phyloP scores from a whole-genome alignment of 2,113 vertebrate genomes.

The Coryphaenoides rupestris region DNA sequence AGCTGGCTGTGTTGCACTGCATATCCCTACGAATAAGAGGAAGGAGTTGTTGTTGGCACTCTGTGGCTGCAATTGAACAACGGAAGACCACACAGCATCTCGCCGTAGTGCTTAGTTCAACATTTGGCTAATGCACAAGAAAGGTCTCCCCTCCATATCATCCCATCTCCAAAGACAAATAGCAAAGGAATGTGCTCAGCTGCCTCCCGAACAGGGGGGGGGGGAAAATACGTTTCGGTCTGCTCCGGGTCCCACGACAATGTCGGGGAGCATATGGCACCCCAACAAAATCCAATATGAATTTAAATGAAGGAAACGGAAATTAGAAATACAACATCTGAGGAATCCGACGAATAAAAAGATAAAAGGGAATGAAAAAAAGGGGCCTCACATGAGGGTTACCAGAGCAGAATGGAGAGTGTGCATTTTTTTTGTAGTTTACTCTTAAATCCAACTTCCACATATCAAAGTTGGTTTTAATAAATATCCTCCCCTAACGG shows the following conservation, averaged over 20 bases:
- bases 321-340: conserved; percentile 42
- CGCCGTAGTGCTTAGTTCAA: conserved; percentile 21
- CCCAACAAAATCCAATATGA: conserved; percentile 65
- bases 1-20: neutral
- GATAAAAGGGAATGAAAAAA: conserved; percentile 2
- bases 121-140: conserved; percentile 4
- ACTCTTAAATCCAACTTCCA: conserved; percentile 28
- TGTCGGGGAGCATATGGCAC: conserved; percentile 57
- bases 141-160: conserved; percentile 38
- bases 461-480: conserved; percentile 2
- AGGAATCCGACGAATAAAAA: conserved; percentile 7
- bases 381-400: neutral
- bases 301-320: conserved; percentile 66
- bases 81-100: conserved; percentile 17
- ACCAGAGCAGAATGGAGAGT: conserved; percentile 12
- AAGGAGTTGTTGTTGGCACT: conserved; percentile 27
- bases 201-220: conserved; percentile 42
- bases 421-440: conserved; percentile 27
- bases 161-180: conserved; percentile 56
- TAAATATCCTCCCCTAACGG: too few relatives aligned
- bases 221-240: conserved; percentile 45
- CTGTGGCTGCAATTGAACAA: conserved; percentile 13
- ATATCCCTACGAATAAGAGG: conserved; percentile 1
- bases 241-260: conserved; percentile 65
- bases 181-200: conserved; percentile 49